Base-by-base conservation (phyloP, 2,888 invertebrate genomes). In the Lasioglossum oenotherae region DNA sequence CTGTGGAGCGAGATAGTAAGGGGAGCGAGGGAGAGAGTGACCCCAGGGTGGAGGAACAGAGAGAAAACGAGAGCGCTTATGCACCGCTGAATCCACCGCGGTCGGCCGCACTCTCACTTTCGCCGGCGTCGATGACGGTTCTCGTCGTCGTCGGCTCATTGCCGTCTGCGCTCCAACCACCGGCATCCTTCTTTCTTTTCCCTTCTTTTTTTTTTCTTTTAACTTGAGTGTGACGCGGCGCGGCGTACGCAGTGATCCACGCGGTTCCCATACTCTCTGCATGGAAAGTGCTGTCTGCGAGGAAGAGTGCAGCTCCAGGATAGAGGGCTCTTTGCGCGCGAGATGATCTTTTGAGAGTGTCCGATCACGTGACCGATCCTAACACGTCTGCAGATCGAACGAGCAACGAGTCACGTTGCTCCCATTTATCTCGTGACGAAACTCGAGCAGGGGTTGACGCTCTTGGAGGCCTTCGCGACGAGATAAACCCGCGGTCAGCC, bases 81-180 rank as follows among this genome's bases (percentile, higher is more conserved):
- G 94, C 94, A 93, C 91, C 92, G 92, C 90, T 92, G 93, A 92
- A 91, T 92, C 90, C 90, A 87, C 87, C 87, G 84, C 88, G 87
- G 81, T 87, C 90, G 88, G 90, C 89, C 92, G 92, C 93, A 94
- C 94, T 94, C 94, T 94, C 94, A 94, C 94, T 94, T 94, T 94
- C 94, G 94, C 92, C 92, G 93, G 93, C 93, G 90, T 90, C 93
- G 94, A 93, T 93, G 93, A 93, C 94, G 92, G 92, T 93, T 91
- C 92, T 90, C 90, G 90, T 90, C 92, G 90, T 88, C 91, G 92
- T 89, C 91, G 90, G 90, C 88, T 87, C 89, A 90, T 87, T 89
- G 91, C 88, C 91, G 91, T 84, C 88, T 82, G 84, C 86, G 84
- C 79, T 74, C 44, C 83, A 84, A 78, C 83, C 79, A 83, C 74